phyloP scores from a whole-genome alignment of 1,140 invertebrate genomes.

The Ooceraea biroi region DNA sequence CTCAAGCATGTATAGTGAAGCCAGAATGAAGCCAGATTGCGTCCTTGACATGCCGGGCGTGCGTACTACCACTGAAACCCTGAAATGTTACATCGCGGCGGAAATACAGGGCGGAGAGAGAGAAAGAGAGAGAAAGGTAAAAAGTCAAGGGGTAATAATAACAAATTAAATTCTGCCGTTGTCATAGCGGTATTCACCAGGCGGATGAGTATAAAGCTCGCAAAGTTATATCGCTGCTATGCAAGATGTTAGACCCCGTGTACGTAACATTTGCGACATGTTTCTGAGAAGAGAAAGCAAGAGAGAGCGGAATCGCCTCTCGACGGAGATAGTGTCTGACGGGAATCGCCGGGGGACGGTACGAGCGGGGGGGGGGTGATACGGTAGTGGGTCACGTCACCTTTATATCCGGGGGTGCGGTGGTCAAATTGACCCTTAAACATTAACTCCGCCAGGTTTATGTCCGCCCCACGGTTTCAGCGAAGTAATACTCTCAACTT shows the following conservation, averaged over 20 bases:
- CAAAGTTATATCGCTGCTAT: conserved; percentile 51
- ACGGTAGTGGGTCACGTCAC: conserved; percentile 35
- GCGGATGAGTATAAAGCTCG: neutral
- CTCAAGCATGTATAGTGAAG: too few species aligned
- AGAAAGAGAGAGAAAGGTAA: neutral
- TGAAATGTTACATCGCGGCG: conserved; percentile 31
- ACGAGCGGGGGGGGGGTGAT: neutral
- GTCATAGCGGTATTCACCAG: neutral
- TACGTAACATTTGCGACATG: conserved; percentile 39
- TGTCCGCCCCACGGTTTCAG: conserved; percentile 22
- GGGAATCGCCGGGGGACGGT: neutral
- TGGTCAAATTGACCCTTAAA: conserved; percentile 63
- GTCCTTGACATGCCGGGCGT: neutral
- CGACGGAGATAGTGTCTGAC: too few species aligned
- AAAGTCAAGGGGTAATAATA: conserved; percentile 50
- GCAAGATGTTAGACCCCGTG: conserved; percentile 45
- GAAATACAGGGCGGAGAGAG: neutral
- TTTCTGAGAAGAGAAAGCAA: neutral
- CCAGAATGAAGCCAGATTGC: conserved; percentile 22
- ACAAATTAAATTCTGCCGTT: conserved; percentile 56
- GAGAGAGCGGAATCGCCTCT: too few species aligned
- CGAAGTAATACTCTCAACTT: conserved; percentile 67
- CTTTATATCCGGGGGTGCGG: conserved; percentile 45
- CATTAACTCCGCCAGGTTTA: conserved; percentile 45
- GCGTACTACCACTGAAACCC: neutral